Evolutionary conservation across 2,797 vertebrate genomes (phyloP).

Genomic region (Gymnopithys bicolor): DNA sequence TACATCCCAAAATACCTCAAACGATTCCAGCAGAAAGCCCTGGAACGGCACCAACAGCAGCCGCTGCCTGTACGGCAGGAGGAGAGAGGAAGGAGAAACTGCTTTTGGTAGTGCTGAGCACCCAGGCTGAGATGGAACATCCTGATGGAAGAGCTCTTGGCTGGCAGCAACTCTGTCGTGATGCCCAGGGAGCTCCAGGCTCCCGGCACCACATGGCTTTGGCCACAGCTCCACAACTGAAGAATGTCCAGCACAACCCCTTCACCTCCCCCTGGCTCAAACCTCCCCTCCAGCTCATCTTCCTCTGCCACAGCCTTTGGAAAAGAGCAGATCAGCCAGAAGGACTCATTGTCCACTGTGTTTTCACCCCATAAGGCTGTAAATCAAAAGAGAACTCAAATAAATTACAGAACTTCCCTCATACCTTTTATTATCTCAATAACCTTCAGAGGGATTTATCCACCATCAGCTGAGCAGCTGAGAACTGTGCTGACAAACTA

Average conservation of each 20-base stretch:
- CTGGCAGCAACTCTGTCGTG: accelerated
- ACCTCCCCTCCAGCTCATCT: not conserved
- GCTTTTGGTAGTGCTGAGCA: not conserved
- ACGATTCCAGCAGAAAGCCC: constrained; percentile 17
- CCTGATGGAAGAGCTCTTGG: not conserved
- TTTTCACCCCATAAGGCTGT: not conserved
- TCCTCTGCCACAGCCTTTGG: not conserved
- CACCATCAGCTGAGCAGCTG: constrained; percentile 47
- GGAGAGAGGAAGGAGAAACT: not conserved
- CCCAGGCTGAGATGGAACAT: not conserved
- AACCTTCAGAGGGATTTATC: constrained; percentile 71
- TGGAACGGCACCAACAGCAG: not conserved
- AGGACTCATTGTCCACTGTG: not conserved
- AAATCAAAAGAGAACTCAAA: constrained; percentile 52
- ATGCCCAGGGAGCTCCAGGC: not conserved
- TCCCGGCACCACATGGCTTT: not conserved
- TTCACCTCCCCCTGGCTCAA: not conserved
- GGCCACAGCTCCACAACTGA: not conserved
- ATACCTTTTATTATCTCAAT: constrained; percentile 65
- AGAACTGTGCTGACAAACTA: constrained; percentile 63
- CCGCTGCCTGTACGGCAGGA: accelerated
- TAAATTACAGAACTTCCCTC: constrained; percentile 54
- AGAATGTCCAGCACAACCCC: not conserved
- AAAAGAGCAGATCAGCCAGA: not conserved
- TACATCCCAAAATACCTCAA: constrained; percentile 26